Evolutionary conservation across 2,113 vertebrate genomes (phyloP).

Genomic region (Thomomys bottae): DNA sequence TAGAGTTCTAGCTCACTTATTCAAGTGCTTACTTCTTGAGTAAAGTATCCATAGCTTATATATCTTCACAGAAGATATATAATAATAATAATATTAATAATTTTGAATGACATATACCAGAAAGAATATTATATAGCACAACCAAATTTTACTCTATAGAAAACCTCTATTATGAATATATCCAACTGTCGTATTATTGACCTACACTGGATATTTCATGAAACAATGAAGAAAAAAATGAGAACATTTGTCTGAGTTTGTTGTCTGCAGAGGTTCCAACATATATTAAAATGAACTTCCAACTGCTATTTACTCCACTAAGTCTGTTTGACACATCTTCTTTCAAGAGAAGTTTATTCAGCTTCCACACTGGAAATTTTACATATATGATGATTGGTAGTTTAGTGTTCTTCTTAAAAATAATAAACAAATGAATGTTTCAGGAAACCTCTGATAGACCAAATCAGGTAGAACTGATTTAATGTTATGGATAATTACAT

Average conservation of each 20-base stretch:
- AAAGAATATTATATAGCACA: conserved; percentile 12
- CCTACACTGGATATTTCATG: not conserved
- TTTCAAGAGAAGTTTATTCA: conserved; percentile 27
- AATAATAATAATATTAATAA: no score
- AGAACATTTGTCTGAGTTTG: conserved; percentile 29
- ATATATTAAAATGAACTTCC: conserved; percentile 41
- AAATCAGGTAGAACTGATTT: conserved; percentile 78
- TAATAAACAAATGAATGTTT: conserved; percentile 79
- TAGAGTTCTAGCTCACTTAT: not conserved
- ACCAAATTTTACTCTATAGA: not conserved
- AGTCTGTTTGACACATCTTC: not conserved
- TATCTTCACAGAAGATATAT: not conserved
- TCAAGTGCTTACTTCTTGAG: not conserved
- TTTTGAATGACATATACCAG: not conserved
- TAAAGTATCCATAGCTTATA: not conserved
- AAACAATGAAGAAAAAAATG: not conserved
- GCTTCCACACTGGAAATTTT: conserved; percentile 36
- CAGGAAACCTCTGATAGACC: conserved; percentile 73
- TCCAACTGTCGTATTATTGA: not conserved
- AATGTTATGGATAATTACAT: conserved; percentile 80
- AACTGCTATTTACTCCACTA: not conserved
- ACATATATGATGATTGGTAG: conserved; percentile 57
- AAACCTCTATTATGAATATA: conserved; percentile 19
- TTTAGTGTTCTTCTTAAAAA: conserved; percentile 73
- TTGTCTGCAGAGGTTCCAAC: conserved; percentile 1